Base-by-base conservation (phyloP, 2,113 vertebrate species). In the Periophthalmus modestus region DNA sequence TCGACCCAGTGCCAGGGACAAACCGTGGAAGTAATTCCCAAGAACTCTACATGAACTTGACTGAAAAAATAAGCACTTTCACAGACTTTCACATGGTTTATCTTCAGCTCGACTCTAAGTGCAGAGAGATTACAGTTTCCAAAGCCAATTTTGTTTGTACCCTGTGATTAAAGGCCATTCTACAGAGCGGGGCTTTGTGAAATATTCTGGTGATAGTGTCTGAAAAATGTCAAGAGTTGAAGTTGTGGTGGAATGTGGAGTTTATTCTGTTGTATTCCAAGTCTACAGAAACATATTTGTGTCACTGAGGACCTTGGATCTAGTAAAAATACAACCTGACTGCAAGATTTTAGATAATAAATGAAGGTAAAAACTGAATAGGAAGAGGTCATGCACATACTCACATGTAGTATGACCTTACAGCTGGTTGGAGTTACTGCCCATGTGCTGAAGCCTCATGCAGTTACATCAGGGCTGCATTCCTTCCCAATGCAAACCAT, bases 341-440 rank as follows among this genome's bases (percentile, higher is more conserved):
- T 11, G 39, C 39, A 43, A 43, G 39, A 7, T 9, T 43, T 43
- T 10, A 43, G 39, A 43, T 39, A 7, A 59, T 36, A 34, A 15
- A n/a, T 36, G 61, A 16, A 7, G 15, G 23, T 23, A 43, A 23
- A 55, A 34, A n/a, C 19, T 7, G 9, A 43, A 43, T 9, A 1
- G 21, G 33, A 23, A 72, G n/a, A n/a, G 55, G 28, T 5, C 16
- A 19, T 10, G 34, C 74, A 78, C 15, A 13, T 68, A n/a, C n/a
- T n/a, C n/a, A 39, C 72, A 16, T 61, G 73, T 57, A 68, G 21
- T 69, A 46, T 33, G 59, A 66, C 18, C 39, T 12, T 68, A 68
- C 86, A 87, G 81, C 83, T 85, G 86, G 62, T 74, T 13, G 39
- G 46, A 68, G 69, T 83, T 83, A 85, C 33, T 3, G 19, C 33